phyloP scores from a whole-genome alignment of 2,888 invertebrate genomes.

The Netelia fuscicornis region DNA sequence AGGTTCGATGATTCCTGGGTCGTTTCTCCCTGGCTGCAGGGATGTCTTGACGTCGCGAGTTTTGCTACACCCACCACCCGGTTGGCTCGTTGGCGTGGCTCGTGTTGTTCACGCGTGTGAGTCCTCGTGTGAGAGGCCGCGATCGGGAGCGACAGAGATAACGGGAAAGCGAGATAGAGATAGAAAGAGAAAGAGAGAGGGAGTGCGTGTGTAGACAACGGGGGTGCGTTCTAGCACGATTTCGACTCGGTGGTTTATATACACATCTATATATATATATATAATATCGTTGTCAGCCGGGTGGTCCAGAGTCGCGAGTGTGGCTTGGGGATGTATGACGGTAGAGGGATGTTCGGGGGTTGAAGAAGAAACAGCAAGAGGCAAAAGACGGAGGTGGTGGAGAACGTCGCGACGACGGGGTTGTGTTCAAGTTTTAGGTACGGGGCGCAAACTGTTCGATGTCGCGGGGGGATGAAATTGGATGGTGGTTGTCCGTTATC shows the following conservation, averaged over 20 bases:
- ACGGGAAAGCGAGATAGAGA: constrained; percentile 40
- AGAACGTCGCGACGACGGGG: constrained; percentile 34
- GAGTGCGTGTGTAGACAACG: constrained; percentile 2
- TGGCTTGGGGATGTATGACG: constrained; percentile 32
- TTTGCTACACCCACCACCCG: constrained; percentile 71
- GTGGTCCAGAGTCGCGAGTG: constrained; percentile 45
- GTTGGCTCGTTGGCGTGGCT: constrained; percentile 72
- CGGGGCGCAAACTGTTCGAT: constrained; percentile 32
- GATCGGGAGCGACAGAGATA: constrained; percentile 50
- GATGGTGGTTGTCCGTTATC: constrained; percentile 33
- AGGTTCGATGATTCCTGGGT: constrained; percentile 77
- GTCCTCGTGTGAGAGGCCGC: constrained; percentile 51
- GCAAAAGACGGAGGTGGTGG: constrained; percentile 32
- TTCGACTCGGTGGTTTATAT: constrained; percentile 35
- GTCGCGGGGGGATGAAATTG: constrained; percentile 48
- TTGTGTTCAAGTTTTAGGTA: constrained; percentile 40
- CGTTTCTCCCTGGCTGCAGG: constrained; percentile 70
- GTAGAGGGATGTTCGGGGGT: constrained; percentile 40
- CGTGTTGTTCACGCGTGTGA: constrained; percentile 63
- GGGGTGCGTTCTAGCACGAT: constrained; percentile 42
- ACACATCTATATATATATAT: background rate
- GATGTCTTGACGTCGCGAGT: constrained; percentile 69
- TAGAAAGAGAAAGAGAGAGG: constrained; percentile 56
- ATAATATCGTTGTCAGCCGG: constrained; percentile 41
- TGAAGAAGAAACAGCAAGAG: constrained; percentile 29